These are phyloP conservation scores for Lasioglossum oenotherae DNA, from an alignment of 2,888 invertebrate species.

Conservation along the genomic window DNA sequence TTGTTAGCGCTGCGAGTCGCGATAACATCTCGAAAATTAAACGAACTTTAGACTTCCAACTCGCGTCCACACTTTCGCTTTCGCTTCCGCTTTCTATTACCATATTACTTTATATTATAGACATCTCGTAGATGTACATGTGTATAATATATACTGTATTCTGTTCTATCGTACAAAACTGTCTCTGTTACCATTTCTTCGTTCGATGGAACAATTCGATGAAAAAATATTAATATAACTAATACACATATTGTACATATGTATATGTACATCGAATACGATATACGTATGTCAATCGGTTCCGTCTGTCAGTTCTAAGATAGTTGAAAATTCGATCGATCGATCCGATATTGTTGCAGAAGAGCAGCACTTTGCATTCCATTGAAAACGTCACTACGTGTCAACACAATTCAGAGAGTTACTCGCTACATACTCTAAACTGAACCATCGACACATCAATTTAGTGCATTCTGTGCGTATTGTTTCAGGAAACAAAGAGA, in stretches of 20 bases:
- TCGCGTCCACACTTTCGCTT: constrained; percentile 10
- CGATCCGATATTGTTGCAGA: too few species aligned
- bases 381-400: too few species aligned
- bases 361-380: too few species aligned
- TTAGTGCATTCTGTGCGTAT: neutral
- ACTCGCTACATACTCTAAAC: neutral
- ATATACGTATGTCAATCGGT: neutral
- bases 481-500: neutral
- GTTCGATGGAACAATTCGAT: neutral
- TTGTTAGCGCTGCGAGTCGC: neutral
- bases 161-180: neutral
- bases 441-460: neutral
- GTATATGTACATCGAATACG: neutral
- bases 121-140: too few species aligned
- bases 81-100: neutral
- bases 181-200: neutral
- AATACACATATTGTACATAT: neutral
- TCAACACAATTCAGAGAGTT: too few species aligned
- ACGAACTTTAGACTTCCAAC: neutral
- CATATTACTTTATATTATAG: neutral
- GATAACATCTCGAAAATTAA: constrained; percentile 31
- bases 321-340: too few species aligned
- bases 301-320: too few species aligned
- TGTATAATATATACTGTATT: neutral
- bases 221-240: neutral